These are phyloP conservation scores for Idris sp. DNA, from an alignment of 1,140 invertebrate genomes.

Conservation along the genomic window DNA sequence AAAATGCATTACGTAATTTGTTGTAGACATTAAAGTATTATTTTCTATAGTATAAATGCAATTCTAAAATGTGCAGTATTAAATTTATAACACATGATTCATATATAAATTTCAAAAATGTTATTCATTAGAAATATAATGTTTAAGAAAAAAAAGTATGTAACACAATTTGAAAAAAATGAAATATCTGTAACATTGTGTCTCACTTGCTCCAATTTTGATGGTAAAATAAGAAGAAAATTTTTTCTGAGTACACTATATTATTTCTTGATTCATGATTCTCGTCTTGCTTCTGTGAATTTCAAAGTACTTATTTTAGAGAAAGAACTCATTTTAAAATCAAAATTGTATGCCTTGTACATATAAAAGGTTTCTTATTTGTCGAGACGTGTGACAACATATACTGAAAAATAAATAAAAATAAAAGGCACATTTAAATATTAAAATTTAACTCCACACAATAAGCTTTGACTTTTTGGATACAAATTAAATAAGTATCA, in stretches of 20 bases:
- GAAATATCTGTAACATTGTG: no score
- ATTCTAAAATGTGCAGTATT: neutral
- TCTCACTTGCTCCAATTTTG: slow-evolving; percentile 11
- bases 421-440: slow-evolving; percentile 11
- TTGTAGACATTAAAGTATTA: slow-evolving; percentile 15
- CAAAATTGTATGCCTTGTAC: slow-evolving; percentile 34
- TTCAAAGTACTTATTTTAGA: slow-evolving; percentile 51
- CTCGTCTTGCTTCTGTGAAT: slow-evolving; percentile 46
- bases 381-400: slow-evolving; percentile 18
- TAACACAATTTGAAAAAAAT: no score
- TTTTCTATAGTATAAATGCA: slow-evolving; percentile 13
- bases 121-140: no score
- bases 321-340: slow-evolving; percentile 42
- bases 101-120: no score
- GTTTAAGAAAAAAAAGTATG: no score
- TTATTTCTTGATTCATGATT: slow-evolving; percentile 36
- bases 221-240: slow-evolving; percentile 23
- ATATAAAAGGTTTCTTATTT: slow-evolving; percentile 21
- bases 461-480: no score
- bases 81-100: neutral
- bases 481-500: neutral
- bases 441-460: no score
- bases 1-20: slow-evolving; percentile 38
- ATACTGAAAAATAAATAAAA: slow-evolving; percentile 26
- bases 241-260: slow-evolving; percentile 14